Base-by-base conservation (phyloP, 2,113 vertebrate genomes). In the Apus apus region DNA sequence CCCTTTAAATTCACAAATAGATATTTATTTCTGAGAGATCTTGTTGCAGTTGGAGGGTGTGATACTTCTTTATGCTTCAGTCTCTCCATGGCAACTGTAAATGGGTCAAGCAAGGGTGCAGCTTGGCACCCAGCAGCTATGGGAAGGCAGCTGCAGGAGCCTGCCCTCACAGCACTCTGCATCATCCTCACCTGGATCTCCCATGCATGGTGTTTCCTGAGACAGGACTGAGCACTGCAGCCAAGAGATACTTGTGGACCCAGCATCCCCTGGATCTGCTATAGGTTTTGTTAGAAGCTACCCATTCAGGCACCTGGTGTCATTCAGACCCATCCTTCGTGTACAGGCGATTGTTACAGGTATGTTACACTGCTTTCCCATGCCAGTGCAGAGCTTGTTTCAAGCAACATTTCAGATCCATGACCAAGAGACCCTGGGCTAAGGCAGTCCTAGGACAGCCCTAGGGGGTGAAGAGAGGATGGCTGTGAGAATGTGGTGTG, bases 81-180 rank as follows among this genome's bases (percentile, higher is more conserved):
- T 66, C 64, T 96, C 90, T 92, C 90, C 88, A 89, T 81, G 77
- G 90, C 82, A 91, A 90, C 87, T 88, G 73, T 83, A 91, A 95
- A 94, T 83, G 67, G 85, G 78, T 89, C 87, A 91, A 53, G 54
- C 40, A 61, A 10, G 4, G 8, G 75, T n/a, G 67, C 71, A 94
- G 67, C 32, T 54, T 60, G 58, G 75, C 56, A 64, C 51, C 48
- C 4, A 30, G 58, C 48, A 89, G 48, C 53, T 87, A 15, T 51
- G 36, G 45, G 71, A 89, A 96, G 25, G 46, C 36, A 84, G 72
- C 32, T 84, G 65, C 50, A 73, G 65, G 22, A 53, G 43, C 34
- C 34, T 78, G 29, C 18, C 57, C 70, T 78, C 4, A 1, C 57
- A 60, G 40, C 17, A 19, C 30, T 21, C 56, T 61, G 4, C 1